A percentile compares a stretch with the other conserved stretches of the same genome.
These are phyloP conservation scores for Naja naja DNA, from an alignment of 2,113 vertebrate species.

Conservation along the genomic window DNA sequence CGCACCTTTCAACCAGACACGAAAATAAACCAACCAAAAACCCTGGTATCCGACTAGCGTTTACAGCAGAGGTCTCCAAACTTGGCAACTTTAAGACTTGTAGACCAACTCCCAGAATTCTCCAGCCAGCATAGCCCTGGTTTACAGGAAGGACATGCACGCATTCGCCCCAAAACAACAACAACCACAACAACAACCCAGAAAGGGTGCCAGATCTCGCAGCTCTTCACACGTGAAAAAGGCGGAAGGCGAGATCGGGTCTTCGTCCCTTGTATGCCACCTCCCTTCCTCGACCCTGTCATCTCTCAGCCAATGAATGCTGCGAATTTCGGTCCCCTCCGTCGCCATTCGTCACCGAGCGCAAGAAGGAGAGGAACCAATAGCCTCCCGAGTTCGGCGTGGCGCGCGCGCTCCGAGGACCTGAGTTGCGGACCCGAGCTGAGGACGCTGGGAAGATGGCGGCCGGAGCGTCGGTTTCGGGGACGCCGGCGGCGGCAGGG, in stretches of 20 bases:
- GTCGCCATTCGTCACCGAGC: constrained; percentile 32
- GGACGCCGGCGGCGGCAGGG: constrained; percentile 26
- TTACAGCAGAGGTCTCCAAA: no score
- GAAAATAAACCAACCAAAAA: neutral
- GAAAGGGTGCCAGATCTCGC: neutral
- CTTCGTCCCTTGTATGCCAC: no score
- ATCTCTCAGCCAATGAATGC: neutral
- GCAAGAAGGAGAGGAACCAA: neutral
- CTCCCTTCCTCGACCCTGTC: neutral
- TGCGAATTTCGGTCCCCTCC: fast-evolving
- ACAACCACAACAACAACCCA: neutral
- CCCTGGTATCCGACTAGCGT: neutral
- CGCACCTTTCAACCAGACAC: neutral
- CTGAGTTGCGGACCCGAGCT: fast-evolving
- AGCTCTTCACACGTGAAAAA: neutral
- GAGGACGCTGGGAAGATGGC: constrained; percentile 8
- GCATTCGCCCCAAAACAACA: neutral
- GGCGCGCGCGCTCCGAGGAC: neutral
- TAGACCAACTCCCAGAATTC: no score
- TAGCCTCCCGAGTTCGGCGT: constrained; percentile 9
- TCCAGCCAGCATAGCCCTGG: no score
- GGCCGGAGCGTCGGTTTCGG: constrained; percentile 69
- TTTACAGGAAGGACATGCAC: neutral
- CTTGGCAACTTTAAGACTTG: no score
- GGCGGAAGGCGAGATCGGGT: neutral